Conservation (phyloP, 2,113 vertebrate genomes). For the Proterorhinus semilunaris region DNA sequence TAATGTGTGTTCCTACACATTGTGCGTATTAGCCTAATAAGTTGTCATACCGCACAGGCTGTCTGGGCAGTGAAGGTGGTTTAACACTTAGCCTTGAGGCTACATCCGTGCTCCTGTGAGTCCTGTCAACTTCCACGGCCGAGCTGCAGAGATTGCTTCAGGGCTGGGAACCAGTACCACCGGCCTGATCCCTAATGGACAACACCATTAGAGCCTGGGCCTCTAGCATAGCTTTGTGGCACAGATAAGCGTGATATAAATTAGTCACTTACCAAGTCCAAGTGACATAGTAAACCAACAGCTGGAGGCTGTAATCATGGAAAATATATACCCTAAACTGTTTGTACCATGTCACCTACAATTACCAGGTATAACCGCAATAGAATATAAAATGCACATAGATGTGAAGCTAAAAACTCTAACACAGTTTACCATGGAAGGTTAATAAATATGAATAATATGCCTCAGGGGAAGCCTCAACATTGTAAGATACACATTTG, state of each 20-base stretch:
- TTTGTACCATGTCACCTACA: not conserved
- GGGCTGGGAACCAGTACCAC: slow-evolving; percentile 34
- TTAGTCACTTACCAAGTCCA: not conserved
- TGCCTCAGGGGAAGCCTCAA: too few relatives aligned
- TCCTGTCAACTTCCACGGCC: slow-evolving; percentile 32
- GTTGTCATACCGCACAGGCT: slow-evolving; percentile 36
- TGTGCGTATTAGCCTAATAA: slow-evolving; percentile 49
- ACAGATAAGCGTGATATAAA: slow-evolving; percentile 2
- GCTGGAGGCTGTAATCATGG: not conserved
- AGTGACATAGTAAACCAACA: not conserved
- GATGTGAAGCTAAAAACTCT: too few relatives aligned
- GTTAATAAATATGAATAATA: too few relatives aligned
- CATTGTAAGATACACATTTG: too few relatives aligned
- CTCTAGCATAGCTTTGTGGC: slow-evolving; percentile 24
- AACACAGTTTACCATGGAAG: too few relatives aligned
- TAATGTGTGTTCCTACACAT: slow-evolving; percentile 51
- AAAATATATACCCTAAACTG: not conserved
- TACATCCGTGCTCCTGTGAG: slow-evolving; percentile 45
- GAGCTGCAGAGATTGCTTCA: slow-evolving; percentile 37
- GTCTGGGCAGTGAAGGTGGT: slow-evolving; percentile 37
- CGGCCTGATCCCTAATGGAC: slow-evolving; percentile 47
- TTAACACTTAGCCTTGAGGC: slow-evolving; percentile 38
- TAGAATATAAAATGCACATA: too few relatives aligned
- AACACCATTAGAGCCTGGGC: slow-evolving; percentile 40
- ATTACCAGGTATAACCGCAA: not conserved